Percentiles rank a stretch among this genome's conserved stretches.
Conservation (phyloP, 2,888 invertebrate species). For the Athalia cordata region DNA sequence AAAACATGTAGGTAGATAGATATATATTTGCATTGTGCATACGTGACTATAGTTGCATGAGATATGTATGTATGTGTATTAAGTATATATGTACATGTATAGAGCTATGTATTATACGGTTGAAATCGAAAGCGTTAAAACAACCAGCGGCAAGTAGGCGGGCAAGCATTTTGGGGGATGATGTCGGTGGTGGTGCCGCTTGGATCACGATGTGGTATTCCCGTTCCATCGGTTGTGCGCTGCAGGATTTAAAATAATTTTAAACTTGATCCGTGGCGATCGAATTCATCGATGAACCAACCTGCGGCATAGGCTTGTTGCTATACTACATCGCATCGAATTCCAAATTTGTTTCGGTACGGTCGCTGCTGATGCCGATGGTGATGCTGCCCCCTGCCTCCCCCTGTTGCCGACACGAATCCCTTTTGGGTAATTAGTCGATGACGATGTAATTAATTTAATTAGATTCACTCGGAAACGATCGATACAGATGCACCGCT, state of each 20-base stretch:
- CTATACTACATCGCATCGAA: background rate
- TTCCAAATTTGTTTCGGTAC: conserved; percentile 19
- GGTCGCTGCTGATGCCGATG: background rate
- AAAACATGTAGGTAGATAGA: conserved; percentile 44
- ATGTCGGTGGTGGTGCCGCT: too few relatives aligned
- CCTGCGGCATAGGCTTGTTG: background rate
- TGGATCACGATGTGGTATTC: too few relatives aligned
- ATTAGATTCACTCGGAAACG: background rate
- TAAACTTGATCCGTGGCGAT: background rate
- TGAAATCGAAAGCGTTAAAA: background rate
- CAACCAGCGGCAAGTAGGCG: background rate
- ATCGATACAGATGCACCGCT: background rate
- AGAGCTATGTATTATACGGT: background rate
- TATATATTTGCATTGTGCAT: background rate
- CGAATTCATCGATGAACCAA: background rate
- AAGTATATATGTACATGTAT: background rate
- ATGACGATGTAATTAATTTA: conserved; percentile 32
- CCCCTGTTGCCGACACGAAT: background rate
- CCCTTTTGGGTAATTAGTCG: conserved; percentile 19
- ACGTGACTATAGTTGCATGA: background rate
- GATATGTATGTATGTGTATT: background rate
- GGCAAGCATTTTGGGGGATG: background rate
- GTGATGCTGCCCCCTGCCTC: background rate
- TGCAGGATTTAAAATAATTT: too few relatives aligned
- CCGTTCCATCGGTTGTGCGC: too few relatives aligned